phyloP scores from a whole-genome alignment of 2,113 vertebrate species.

The Larimichthys crocea region DNA sequence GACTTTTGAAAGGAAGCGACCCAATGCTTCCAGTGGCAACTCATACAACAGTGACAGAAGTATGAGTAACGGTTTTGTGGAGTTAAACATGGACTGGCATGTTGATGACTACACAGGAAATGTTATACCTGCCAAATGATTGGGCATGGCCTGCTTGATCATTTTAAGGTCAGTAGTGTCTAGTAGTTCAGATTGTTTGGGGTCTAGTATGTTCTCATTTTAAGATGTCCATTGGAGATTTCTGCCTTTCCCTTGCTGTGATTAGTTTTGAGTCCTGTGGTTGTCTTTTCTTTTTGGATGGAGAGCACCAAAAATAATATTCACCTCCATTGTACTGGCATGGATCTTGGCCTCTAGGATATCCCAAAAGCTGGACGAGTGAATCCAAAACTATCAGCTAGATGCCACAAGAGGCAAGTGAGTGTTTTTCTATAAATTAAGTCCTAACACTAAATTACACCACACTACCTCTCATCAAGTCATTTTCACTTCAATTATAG shows the following conservation, averaged over 20 bases:
- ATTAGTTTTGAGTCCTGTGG: background rate
- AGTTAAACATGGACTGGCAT: background rate
- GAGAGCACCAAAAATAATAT: background rate
- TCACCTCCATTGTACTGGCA: background rate
- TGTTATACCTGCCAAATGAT: background rate
- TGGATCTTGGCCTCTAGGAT: background rate
- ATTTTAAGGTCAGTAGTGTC: background rate
- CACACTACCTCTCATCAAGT: background rate
- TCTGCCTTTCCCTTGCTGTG: background rate
- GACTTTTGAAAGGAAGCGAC: background rate
- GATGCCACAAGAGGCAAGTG: background rate
- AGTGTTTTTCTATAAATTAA: background rate
- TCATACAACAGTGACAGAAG: background rate
- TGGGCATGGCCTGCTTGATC: background rate
- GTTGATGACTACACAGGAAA: constrained; percentile 1
- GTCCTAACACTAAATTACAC: background rate
- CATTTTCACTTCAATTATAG: background rate
- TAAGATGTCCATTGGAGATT: background rate
- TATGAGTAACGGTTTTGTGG: constrained; percentile 2
- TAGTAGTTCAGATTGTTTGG: background rate
- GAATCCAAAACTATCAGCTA: background rate
- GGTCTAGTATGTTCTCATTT: background rate
- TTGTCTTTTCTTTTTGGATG: background rate
- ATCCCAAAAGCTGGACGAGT: background rate
- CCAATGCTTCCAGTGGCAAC: background rate